Evolutionary conservation across 1,140 invertebrate species (phyloP).

Genomic region (Diuraphis noxia): DNA sequence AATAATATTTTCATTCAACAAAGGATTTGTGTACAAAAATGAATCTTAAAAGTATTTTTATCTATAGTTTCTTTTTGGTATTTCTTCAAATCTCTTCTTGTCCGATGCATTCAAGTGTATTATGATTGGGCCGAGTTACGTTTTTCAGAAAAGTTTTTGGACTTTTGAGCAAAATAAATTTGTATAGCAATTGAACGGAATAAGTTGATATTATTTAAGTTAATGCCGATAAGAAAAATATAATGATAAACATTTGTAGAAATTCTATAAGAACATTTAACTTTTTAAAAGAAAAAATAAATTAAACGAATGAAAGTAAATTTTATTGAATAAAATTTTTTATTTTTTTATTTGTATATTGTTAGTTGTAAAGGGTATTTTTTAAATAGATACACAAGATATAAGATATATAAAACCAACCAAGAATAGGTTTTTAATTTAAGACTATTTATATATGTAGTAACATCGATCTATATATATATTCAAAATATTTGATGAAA

Average conservation of each 20-base stretch:
- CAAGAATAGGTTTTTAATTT: neutral
- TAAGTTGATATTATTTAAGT: neutral
- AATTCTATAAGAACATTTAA: neutral
- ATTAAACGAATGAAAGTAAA: neutral
- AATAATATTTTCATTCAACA: neutral
- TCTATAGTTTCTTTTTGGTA: neutral
- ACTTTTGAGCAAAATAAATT: conserved; percentile 2
- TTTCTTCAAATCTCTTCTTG: neutral
- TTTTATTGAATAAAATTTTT: neutral
- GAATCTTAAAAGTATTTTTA: neutral
- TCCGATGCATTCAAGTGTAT: neutral
- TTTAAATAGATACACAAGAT: neutral
- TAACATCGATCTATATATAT: neutral
- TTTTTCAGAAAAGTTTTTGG: neutral
- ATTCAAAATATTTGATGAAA: neutral
- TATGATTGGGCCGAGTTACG: neutral
- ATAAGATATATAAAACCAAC: neutral
- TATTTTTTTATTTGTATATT: neutral
- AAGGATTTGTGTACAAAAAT: conserved; percentile 9
- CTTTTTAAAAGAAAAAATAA: neutral
- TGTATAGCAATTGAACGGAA: conserved; percentile 1
- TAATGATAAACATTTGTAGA: neutral
- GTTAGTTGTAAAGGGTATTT: neutral
- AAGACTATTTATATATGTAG: neutral
- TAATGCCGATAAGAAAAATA: neutral